These are phyloP conservation scores for Tubulanus polymorphus DNA, from an alignment of 2,888 invertebrate genomes.

Conservation along the genomic window DNA sequence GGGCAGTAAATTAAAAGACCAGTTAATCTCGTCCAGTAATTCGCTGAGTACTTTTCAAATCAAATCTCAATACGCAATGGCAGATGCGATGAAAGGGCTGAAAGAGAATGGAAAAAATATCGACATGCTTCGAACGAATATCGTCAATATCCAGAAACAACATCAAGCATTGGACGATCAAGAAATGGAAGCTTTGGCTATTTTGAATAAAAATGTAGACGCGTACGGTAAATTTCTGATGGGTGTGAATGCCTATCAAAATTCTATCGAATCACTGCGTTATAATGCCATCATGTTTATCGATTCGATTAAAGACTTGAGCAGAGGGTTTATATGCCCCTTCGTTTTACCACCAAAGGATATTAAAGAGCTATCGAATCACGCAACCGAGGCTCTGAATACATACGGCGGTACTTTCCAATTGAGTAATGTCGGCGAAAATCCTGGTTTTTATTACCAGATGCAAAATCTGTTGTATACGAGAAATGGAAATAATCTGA, in stretches of 20 bases:
- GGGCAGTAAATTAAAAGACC: slow-evolving; percentile 2
- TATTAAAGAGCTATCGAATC: background rate
- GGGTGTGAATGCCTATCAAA: background rate
- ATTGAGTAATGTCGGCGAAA: background rate
- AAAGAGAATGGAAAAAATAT: background rate
- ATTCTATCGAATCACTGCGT: background rate
- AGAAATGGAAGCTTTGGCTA: background rate
- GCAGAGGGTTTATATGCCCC: background rate
- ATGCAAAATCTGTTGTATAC: slow-evolving; percentile 3
- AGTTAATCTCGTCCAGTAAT: background rate
- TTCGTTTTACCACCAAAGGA: background rate
- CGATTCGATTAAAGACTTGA: slow-evolving; percentile 1
- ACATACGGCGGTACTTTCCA: background rate
- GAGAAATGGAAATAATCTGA: slow-evolving; percentile 1
- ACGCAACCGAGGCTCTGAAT: background rate
- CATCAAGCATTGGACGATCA: background rate
- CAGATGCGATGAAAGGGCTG: background rate
- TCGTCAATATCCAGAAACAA: background rate
- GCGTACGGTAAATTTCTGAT: slow-evolving; percentile 1
- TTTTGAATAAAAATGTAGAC: background rate
- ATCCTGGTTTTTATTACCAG: slow-evolving; percentile 2
- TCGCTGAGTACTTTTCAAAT: slow-evolving; percentile 2
- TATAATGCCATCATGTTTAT: background rate
- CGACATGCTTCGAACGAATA: background rate
- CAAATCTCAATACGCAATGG: slow-evolving; percentile 1